phyloP scores from a whole-genome alignment of 2,888 invertebrate genomes.

The Coelopa pilipes region DNA sequence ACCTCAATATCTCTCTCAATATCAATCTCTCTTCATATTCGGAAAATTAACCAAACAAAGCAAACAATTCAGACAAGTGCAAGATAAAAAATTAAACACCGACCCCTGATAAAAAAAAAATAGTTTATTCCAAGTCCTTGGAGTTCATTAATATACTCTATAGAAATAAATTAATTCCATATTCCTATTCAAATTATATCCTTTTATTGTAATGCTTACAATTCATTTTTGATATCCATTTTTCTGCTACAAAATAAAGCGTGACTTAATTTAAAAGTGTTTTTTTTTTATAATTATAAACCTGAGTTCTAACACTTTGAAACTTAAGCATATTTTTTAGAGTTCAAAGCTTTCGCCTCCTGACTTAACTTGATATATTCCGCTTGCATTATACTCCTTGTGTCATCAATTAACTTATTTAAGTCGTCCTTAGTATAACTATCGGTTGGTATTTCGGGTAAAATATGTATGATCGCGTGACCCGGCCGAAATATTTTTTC shows the following conservation, averaged over 20 bases:
- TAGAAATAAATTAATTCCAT: background rate
- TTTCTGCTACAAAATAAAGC: too few species aligned
- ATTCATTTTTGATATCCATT: background rate
- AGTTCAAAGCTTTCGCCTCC: constrained; percentile 56
- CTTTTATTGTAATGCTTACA: background rate
- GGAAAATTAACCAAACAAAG: too few species aligned
- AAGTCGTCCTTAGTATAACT: constrained; percentile 74
- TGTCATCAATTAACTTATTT: constrained; percentile 73
- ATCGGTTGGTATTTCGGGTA: constrained; percentile 78
- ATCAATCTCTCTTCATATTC: too few species aligned
- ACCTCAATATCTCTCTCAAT: too few species aligned
- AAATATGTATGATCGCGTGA: constrained; percentile 76
- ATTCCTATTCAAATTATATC: background rate
- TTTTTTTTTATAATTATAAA: too few species aligned
- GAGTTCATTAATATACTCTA: too few species aligned
- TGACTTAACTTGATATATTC: constrained; percentile 70
- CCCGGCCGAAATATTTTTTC: constrained; percentile 77
- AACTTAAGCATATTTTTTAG: constrained; percentile 49
- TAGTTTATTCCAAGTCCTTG: too few species aligned
- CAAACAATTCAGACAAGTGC: too few species aligned
- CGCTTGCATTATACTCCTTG: constrained; percentile 75
- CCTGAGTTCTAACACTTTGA: too few species aligned
- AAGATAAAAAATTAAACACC: too few species aligned
- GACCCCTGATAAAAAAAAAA: too few species aligned
- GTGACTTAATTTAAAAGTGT: too few species aligned